A percentile compares a stretch with the other conserved stretches of the same genome.
Evolutionary conservation across 2,888 invertebrate species (phyloP).

Genomic region (Omphaloscelis lunosa): DNA sequence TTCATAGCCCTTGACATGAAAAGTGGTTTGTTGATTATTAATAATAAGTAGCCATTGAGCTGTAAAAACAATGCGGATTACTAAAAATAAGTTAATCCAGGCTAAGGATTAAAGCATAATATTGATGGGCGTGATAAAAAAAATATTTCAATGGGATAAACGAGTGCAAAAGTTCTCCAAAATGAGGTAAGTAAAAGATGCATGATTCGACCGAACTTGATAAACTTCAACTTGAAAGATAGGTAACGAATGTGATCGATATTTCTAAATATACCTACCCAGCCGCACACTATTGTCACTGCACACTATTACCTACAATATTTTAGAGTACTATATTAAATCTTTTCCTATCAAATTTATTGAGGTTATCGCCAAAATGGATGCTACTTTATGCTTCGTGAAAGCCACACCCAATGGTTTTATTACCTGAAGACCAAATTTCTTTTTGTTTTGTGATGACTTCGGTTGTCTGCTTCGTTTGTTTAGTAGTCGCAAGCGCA

Average conservation of each 20-base stretch:
- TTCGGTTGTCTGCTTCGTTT: neutral
- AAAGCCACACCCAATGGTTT: conserved; percentile 32
- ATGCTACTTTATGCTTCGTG: conserved; percentile 10
- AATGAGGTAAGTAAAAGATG: conserved; percentile 42
- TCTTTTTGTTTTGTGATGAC: neutral
- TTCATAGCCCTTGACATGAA: neutral
- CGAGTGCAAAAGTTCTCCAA: neutral
- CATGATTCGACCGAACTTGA: conserved; percentile 4
- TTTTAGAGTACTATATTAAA: conserved; percentile 23
- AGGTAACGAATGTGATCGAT: neutral
- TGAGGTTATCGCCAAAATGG: conserved; percentile 40
- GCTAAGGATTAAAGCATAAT: no score
- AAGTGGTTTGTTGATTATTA: neutral
- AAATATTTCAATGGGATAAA: neutral
- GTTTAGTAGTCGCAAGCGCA: no score
- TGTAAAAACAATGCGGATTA: neutral
- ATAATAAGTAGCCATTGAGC: neutral
- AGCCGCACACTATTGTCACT: conserved; percentile 7
- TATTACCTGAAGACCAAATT: conserved; percentile 10
- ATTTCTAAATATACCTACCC: neutral
- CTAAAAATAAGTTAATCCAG: neutral
- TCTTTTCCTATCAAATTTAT: conserved; percentile 34
- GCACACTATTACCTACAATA: conserved; percentile 16
- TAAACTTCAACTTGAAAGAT: neutral
- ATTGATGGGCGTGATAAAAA: neutral